Base-by-base conservation (phyloP, 2,888 invertebrate species). In the Sisyra nigra region DNA sequence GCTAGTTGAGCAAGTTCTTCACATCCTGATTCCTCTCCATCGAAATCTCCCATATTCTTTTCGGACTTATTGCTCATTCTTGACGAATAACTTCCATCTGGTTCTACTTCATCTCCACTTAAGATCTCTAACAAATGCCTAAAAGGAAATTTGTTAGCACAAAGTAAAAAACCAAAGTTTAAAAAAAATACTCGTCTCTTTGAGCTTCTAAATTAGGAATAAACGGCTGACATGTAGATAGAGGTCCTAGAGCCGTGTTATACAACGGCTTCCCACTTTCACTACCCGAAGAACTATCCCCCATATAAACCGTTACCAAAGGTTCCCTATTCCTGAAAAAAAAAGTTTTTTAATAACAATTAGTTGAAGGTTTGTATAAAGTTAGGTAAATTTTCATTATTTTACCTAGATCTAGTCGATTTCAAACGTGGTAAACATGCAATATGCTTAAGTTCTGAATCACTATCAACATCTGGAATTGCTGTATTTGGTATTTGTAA, bases 11-110 rank as follows among this genome's bases (percentile, higher is more conserved):
- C 84, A 31, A 85, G 61, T 56, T 83, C 87, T 55, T 89, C 89
- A 56, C 87, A 86, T 1, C 80, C 85, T 7, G 87, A 87, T 55
- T 88, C 87, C 54, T 83, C 82, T 4, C 91, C 92, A 55, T 93
- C 93, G 55, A 93, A 84, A 61, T 93, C 92, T 0, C 88, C 89
- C 76, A 92, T 80, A 60, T 92, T 92, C 52, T 92, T 89, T 54
- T 91, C 91, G 2, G 91, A 91, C 63, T 92, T 91, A 52, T 85
- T 88, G 48, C 89, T 91, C 67, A 89, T 79, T 29, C 86, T 76
- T 0, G 91, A 91, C n/a, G 91, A 91, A 52, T 89, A 87, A 55
- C 89, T 89, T n/a, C 87, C 89, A 45, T 65, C 64, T 13, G 62
- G 66, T 50, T 65, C 62, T 5, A 48, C 48, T 52, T 81, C 80